Percentiles rank a stretch among this genome's conserved stretches.
Conservation (phyloP, 2,113 vertebrate species). For the Sceloporus undulatus region DNA sequence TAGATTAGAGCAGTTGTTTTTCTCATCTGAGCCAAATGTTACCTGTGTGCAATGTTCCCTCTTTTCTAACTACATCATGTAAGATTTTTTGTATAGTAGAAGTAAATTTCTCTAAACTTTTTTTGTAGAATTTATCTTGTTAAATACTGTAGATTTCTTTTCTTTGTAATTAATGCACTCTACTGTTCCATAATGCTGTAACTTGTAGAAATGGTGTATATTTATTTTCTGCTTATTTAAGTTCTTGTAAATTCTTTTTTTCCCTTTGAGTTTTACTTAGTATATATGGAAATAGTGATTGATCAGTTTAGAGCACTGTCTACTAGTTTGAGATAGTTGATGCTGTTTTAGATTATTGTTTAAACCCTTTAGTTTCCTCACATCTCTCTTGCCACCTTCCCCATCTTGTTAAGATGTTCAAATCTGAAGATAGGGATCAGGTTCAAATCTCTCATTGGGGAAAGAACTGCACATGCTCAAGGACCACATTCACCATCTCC, state of each 20-base stretch:
- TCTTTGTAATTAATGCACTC: slow-evolving; percentile 80
- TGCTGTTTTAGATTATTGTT: not conserved
- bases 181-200: slow-evolving; percentile 85
- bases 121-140: slow-evolving; percentile 67
- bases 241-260: slow-evolving; percentile 73
- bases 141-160: slow-evolving; percentile 79
- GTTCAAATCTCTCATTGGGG: not conserved
- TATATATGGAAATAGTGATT: slow-evolving; percentile 44
- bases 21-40: slow-evolving; percentile 83
- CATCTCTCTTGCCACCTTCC: slow-evolving; percentile 1
- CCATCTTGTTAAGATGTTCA: not conserved
- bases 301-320: slow-evolving; percentile 50
- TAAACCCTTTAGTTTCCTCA: slow-evolving; percentile 4
- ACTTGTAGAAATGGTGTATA: slow-evolving; percentile 82
- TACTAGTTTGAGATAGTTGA: slow-evolving; percentile 28
- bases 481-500: not conserved
- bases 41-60: slow-evolving; percentile 80
- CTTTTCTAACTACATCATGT: slow-evolving; percentile 67
- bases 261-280: slow-evolving; percentile 22
- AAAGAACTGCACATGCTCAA: not conserved
- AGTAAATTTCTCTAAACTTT: slow-evolving; percentile 68
- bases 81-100: slow-evolving; percentile 79
- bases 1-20: slow-evolving; percentile 76
- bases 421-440: slow-evolving; percentile 9
- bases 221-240: slow-evolving; percentile 89